Conservation (phyloP, 2,888 invertebrate genomes). For the Chrysolina americana region DNA sequence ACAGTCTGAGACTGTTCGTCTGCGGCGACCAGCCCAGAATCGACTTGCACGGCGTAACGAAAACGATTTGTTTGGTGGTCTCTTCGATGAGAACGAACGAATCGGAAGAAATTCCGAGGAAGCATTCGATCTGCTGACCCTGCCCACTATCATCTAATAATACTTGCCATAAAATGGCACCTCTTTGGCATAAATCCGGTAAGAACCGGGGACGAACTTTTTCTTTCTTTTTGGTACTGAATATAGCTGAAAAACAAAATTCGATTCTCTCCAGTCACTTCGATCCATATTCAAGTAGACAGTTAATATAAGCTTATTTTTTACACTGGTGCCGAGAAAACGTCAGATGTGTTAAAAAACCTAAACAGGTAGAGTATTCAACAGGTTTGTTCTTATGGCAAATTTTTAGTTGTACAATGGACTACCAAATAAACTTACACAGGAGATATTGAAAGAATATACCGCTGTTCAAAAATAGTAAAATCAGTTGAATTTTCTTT, state of each 20-base stretch:
- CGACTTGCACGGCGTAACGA: conserved; percentile 87
- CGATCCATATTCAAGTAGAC: not conserved
- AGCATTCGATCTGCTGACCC: conserved; percentile 68
- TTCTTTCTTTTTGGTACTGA: conserved; percentile 83
- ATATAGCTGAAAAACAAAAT: conserved; percentile 69
- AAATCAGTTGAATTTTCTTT: no score
- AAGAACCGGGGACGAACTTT: conserved; percentile 81
- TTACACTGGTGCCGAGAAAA: conserved; percentile 20
- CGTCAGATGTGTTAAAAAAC: not conserved
- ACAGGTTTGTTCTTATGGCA: conserved; percentile 4
- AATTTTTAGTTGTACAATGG: not conserved
- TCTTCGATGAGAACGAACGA: conserved; percentile 91
- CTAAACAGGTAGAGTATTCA: conserved; percentile 1
- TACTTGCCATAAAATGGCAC: conserved; percentile 89
- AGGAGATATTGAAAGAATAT: no score
- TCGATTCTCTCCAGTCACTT: not conserved
- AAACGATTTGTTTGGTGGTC: conserved; percentile 84
- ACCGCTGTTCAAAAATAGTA: no score
- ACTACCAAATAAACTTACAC: no score
- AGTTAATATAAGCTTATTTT: conserved; percentile 15
- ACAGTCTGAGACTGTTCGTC: conserved; percentile 81
- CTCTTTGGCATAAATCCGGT: conserved; percentile 81
- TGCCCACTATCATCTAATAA: conserved; percentile 81
- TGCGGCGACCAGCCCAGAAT: conserved; percentile 78
- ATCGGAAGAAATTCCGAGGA: conserved; percentile 85